Conservation (phyloP, 2,113 vertebrate species). For the Ciconia stormi region DNA sequence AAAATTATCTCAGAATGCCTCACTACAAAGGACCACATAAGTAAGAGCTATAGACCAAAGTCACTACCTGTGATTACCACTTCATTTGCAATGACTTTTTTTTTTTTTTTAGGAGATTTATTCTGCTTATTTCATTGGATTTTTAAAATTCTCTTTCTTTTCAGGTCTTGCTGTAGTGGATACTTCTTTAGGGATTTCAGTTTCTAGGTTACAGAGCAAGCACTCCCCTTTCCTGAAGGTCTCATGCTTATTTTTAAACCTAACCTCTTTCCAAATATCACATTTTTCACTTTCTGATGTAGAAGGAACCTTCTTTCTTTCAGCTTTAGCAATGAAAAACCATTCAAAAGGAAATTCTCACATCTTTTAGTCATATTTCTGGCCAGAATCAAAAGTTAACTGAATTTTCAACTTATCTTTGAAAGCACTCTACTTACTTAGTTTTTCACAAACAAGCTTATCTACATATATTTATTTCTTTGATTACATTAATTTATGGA, state of each 20-base stretch:
- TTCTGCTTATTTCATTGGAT: background rate
- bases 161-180: background rate
- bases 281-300: conserved; percentile 28
- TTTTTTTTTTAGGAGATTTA: background rate
- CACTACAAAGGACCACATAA: background rate
- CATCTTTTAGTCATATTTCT: background rate
- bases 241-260: conserved; percentile 58
- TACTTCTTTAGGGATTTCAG: conserved; percentile 48
- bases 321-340: background rate
- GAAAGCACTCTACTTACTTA: background rate
- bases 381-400: background rate
- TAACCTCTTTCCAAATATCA: conserved; percentile 45
- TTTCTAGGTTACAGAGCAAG: conserved; percentile 66
- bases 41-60: background rate
- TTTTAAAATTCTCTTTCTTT: background rate
- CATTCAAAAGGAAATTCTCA: background rate
- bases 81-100: background rate
- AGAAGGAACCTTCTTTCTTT: background rate
- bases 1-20: background rate
- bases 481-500: background rate
- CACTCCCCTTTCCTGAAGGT: conserved; percentile 33
- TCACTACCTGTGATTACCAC: background rate
- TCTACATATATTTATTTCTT: background rate
- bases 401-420: background rate
- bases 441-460: background rate